Evolutionary conservation across 2,888 invertebrate species (phyloP).

Genomic region (Lissocephala sabroskyi): DNA sequence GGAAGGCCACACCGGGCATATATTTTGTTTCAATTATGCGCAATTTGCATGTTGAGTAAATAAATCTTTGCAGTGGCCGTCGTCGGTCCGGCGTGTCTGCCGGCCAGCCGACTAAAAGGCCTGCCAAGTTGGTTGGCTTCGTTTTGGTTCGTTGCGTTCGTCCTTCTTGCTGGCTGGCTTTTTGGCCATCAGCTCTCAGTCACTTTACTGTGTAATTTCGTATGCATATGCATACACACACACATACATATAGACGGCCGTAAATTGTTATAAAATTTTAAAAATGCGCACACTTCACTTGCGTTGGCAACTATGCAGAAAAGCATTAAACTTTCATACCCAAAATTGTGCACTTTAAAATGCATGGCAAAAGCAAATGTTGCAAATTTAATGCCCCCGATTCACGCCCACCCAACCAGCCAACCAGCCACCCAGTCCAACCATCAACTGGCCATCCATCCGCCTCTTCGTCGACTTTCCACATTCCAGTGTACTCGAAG

Average conservation of each 20-base stretch:
- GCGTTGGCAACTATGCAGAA: background rate
- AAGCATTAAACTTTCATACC: no score
- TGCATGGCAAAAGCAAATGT: conserved; percentile 43
- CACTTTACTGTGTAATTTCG: conserved; percentile 15
- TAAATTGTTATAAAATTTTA: conserved; percentile 56
- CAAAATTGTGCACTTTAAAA: conserved; percentile 37
- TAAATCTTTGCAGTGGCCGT: conserved; percentile 37
- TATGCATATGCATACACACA: conserved; percentile 19
- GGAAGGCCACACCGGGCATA: no score
- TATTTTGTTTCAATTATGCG: conserved; percentile 52
- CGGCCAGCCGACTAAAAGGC: background rate
- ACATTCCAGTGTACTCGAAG: no score
- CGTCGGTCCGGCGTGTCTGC: background rate
- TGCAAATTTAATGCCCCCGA: conserved; percentile 43
- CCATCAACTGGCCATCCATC: no score
- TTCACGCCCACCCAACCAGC: no score
- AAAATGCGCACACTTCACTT: conserved; percentile 53
- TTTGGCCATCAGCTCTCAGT: no score
- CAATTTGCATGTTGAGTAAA: conserved; percentile 51
- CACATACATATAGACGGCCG: conserved; percentile 16
- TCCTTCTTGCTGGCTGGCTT: no score
- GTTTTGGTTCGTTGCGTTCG: no score
- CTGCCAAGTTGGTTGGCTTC: conserved; percentile 9
- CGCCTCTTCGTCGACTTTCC: no score
- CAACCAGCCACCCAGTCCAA: background rate